Evolutionary conservation across 2,888 invertebrate genomes (phyloP).

Genomic region (Chrysolina oricalcia): DNA sequence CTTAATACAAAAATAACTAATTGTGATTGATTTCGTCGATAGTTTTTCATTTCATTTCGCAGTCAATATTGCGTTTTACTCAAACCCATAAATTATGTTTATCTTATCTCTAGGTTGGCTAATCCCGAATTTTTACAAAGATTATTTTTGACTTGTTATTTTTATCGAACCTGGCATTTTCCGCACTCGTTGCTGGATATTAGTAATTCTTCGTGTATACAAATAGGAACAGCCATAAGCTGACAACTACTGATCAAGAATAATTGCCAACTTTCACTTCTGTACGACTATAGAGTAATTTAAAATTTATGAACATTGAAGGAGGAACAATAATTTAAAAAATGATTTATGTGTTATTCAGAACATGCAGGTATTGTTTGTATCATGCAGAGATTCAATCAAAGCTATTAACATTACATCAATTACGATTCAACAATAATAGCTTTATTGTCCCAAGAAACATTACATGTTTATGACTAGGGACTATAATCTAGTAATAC

Average conservation of each 20-base stretch:
- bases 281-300: neutral
- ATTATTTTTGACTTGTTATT: neutral
- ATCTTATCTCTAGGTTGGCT: neutral
- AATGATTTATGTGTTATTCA: slow-evolving; percentile 17
- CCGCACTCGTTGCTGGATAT: neutral
- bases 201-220: neutral
- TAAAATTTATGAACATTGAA: neutral
- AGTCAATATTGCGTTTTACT: no score
- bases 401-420: neutral
- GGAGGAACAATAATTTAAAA: slow-evolving; percentile 7
- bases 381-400: neutral
- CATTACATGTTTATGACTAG: no score
- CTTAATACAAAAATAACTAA: no score
- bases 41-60: no score
- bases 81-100: neutral
- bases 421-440: neutral
- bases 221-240: neutral
- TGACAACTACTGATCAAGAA: neutral
- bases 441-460: no score
- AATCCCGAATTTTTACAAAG: neutral
- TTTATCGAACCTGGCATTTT: neutral
- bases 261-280: neutral
- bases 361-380: slow-evolving; percentile 19
- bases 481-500: no score
- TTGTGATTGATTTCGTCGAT: no score